Base-by-base conservation (phyloP, 2,797 vertebrate species). In the Anableps anableps region DNA sequence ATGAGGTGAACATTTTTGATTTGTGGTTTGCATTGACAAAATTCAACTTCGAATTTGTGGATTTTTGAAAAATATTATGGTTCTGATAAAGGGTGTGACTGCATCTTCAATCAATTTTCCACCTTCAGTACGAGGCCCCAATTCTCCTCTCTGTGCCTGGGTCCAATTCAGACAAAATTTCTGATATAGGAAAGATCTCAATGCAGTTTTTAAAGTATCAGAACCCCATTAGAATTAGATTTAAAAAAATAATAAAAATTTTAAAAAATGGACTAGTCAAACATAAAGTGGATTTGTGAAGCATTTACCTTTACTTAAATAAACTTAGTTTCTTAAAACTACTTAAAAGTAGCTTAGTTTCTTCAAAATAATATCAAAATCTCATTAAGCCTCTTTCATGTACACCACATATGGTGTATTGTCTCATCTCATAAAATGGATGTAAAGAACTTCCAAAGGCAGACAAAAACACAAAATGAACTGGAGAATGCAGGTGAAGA, bases 1-100 rank as follows among this genome's bases (percentile, higher is more conserved):
- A 34, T 38, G 17, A 2, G 21, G 36, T 23, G 3, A 68, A 68
- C 1, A 55, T 29, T 45, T 53, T n/a, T 23, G 50, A 79, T n/a
- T 10, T 11, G 13, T 66, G 26, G n/a, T 82, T 79, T 75, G n/a
- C 0, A 38, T 62, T 74, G 21, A 78, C 26, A 5, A 60, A 47
- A 75, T 62, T 2, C 53, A 78, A 75, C 2, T 36, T 58, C 71
- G 31, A 58, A 64, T 21, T 23, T 0, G 19, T 73, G 58, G 62
- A 76, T 21, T 71, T 82, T 74, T 70, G 50, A 48, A 80, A 41
- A n/a, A n/a, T 82, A 29, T 45, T 75, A 71, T 62, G 77, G 38
- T 29, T 48, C 66, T 70, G 19, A 82, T 70, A 64, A 31, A 58
- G 74, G 48, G 11, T 43, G 53, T n/a, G 62, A 31, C 62, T 21